Percentiles rank a stretch among this genome's conserved stretches.
These are phyloP conservation scores for Rhadina sibilatrix DNA, from an alignment of 2,113 vertebrate species.

Conservation along the genomic window DNA sequence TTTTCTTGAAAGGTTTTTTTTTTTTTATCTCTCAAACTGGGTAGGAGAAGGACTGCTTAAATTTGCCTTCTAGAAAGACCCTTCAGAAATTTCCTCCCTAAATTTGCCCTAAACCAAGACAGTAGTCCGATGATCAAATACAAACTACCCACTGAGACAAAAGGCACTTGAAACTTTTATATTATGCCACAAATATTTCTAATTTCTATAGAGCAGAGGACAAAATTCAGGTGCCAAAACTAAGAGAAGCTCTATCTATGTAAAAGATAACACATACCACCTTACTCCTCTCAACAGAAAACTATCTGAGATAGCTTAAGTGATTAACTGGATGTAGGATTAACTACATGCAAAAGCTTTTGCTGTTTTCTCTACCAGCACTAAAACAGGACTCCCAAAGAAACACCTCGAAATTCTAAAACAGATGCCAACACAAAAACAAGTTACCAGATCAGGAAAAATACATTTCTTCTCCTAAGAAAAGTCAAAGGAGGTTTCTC, in stretches of 20 bases:
- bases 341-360: not conserved
- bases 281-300: not conserved
- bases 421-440: not conserved
- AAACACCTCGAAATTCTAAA: not conserved
- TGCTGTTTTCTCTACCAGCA: not conserved
- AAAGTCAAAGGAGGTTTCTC: not conserved
- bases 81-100: not conserved
- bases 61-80: not conserved
- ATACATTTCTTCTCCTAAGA: not conserved
- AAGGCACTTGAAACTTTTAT: not conserved
- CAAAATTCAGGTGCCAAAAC: not conserved
- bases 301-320: not conserved
- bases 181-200: not conserved
- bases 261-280: not conserved
- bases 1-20: not conserved
- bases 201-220: not conserved
- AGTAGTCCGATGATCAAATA: not conserved
- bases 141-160: not conserved
- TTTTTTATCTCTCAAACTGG: not conserved
- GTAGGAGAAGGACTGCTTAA: not conserved
- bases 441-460: not conserved
- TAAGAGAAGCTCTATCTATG: not conserved
- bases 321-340: not conserved
- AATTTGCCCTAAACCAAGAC: not conserved
- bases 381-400: not conserved